phyloP scores from a whole-genome alignment of 2,797 vertebrate species.

The Phoxinus dragarum region DNA sequence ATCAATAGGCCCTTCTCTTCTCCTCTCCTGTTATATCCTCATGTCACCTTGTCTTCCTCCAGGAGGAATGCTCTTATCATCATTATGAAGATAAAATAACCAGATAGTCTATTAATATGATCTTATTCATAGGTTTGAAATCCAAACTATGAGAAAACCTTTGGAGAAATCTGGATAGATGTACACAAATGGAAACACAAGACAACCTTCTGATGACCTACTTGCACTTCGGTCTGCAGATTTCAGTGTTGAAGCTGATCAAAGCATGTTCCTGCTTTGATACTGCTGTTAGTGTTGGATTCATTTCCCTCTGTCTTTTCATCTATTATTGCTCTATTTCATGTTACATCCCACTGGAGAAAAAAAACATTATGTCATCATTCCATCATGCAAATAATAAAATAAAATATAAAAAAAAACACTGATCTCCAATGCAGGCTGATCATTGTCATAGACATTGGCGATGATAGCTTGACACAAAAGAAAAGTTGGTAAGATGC shows the following conservation, averaged over 20 bases:
- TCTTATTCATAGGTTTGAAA: conserved; percentile 21
- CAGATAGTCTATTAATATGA: conserved; percentile 35
- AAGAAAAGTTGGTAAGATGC: conserved; percentile 1
- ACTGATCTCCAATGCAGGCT: conserved; percentile 13
- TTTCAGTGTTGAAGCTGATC: conserved; percentile 40
- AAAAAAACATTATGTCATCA: conserved; percentile 42
- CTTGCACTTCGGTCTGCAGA: conserved; percentile 35
- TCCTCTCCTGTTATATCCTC: conserved; percentile 9
- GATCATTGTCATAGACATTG: conserved; percentile 6
- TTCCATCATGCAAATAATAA: conserved; percentile 43
- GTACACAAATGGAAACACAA: conserved; percentile 26
- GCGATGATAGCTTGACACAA: conserved; percentile 8
- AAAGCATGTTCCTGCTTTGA: conserved; percentile 36
- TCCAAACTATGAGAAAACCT: conserved; percentile 25
- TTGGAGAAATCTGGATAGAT: conserved; percentile 22
- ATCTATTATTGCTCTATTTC: conserved; percentile 43
- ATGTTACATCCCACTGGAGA: conserved; percentile 19
- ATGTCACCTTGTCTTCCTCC: conserved; percentile 15
- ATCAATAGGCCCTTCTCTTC: conserved; percentile 21
- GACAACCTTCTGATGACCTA: conserved; percentile 29
- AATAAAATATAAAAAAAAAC: conserved; percentile 37
- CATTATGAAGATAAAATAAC: conserved; percentile 12
- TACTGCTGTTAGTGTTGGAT: conserved; percentile 44
- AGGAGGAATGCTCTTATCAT: conserved; percentile 6
- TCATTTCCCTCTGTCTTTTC: conserved; percentile 40